Evolutionary conservation across 2,888 invertebrate species (phyloP).

Genomic region (Nomada fabriciana): DNA sequence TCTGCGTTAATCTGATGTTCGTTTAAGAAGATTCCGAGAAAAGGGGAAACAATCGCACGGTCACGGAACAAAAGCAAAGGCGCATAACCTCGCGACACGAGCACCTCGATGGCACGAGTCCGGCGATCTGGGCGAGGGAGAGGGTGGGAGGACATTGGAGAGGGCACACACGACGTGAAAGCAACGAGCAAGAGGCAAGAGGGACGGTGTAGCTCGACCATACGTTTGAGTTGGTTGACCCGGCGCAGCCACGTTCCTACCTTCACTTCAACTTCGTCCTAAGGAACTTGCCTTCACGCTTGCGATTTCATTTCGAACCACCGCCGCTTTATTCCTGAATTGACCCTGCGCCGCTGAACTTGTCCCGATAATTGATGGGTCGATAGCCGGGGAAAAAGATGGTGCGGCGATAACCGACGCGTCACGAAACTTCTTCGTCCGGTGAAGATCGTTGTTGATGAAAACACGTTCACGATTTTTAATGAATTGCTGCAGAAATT

Average conservation of each 20-base stretch:
- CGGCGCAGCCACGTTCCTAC: slow-evolving; percentile 79
- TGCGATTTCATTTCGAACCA: slow-evolving; percentile 79
- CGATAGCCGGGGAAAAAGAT: not conserved
- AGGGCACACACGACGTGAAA: slow-evolving; percentile 75
- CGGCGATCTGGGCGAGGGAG: slow-evolving; percentile 64
- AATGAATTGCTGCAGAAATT: not conserved
- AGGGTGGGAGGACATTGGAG: slow-evolving; percentile 61
- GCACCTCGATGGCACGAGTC: slow-evolving; percentile 76
- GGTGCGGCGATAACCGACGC: slow-evolving; percentile 20
- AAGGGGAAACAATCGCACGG: slow-evolving; percentile 18
- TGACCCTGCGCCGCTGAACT: slow-evolving; percentile 47
- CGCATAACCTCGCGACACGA: slow-evolving; percentile 67
- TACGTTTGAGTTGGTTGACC: slow-evolving; percentile 83
- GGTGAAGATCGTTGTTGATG: not conserved
- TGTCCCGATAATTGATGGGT: slow-evolving; percentile 43
- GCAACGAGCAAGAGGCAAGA: slow-evolving; percentile 73
- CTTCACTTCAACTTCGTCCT: slow-evolving; percentile 78
- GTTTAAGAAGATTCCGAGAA: not conserved
- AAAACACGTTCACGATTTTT: not conserved
- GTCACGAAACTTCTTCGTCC: not conserved
- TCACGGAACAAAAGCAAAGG: slow-evolving; percentile 45
- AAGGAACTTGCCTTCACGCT: slow-evolving; percentile 80
- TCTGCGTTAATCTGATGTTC: too few species aligned
- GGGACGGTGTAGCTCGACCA: slow-evolving; percentile 72
- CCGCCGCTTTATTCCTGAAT: slow-evolving; percentile 48